Evolutionary conservation across 2,797 vertebrate genomes (phyloP), one percentile per base, ranked within the genome.

Genomic region (Decapterus maruadsi): DNA sequence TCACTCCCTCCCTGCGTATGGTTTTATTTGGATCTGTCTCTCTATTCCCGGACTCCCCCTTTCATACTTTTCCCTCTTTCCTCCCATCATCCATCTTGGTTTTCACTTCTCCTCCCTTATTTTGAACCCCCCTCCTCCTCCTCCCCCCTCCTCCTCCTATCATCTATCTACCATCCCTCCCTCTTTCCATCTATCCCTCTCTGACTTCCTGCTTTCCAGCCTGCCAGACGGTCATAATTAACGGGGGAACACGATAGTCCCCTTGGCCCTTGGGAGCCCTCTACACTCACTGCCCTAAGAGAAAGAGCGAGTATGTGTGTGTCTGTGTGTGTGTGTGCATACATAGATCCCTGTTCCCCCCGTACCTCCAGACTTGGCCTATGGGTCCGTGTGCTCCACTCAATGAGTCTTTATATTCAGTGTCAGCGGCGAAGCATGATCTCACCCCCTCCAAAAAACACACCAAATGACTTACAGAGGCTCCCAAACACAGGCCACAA

Each of bases 221-320:
- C 92, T 91, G 91, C 94, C 95, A 96, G 95, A 95, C 95, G 90
- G 89, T 95, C 94, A 93, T 95, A 95, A 95, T 96, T 95, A 96
- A 95, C 86, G 63, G 91, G 92, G 92, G 92, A 95, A 96, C 95
- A 94, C 88, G 94, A 96, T 95, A 94, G 94, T 94, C 94, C 93
- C 94, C 83, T 82, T 63, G 92, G 94, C 91, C 93, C 91, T 93
- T 80, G 91, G 89, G 89, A 93, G 90, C 92, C 90, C 90, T 90
- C 89, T 93, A 92, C 90, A 91, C 93, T 93, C 90, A 67, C 87
- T 89, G 87, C 90, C 83, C 85, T 84, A 65, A 84, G 86, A 86
- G 84, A 90, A 75, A 63, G 38, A 60, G 16, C 26, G 53, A 36
- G 77, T 89, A 69, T 80, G 72, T 72, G 82, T 81, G 74, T 87